Evolutionary conservation across 2,888 invertebrate genomes (phyloP), one percentile per base, ranked within the genome.

Genomic region (Liposcelis brunnea): DNA sequence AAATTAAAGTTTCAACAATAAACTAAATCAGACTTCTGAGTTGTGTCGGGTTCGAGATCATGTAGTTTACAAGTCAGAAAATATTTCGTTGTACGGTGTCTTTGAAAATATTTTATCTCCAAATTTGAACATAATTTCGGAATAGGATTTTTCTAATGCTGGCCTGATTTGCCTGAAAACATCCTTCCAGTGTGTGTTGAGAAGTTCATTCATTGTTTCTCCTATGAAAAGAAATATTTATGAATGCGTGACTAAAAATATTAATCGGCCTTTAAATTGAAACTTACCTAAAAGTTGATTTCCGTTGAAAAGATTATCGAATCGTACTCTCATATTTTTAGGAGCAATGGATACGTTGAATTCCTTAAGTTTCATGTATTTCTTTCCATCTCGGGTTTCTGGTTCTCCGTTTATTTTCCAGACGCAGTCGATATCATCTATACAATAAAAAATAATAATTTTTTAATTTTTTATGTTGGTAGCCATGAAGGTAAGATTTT

Each of bases 171-270:
- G 46, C 31, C 45, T 46, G 42, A 48, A 44, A 19, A 49, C 48
- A 14, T 49, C 49, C 21, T 49, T 43, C 48, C 48, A 48, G 16
- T 49, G 48, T 10, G 46, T 46, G 32, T 49, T 49, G 43, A 49
- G 21, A 42, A 49, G 44, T 10, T 16, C 42, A 42, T 49, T 49
- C 42, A 48, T 49, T 6, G 46, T 49, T 19, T 44, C 42, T 10
- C 49, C 49, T 49, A 36, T 18, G 31, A 46, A 11, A 46, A 10
- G 36, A 45, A 26, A 44, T 15, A 19, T 32, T 37, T 15, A 44
- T 44, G 18, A 44, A 44, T 42, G n/a, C 8, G 16, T 44, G 11
- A 43, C 8, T 15, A 43, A 40, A 10, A n/a, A n/a, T n/a, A n/a
- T n/a, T n/a, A n/a, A n/a, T 32, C 10, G 32, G 32, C n/a, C 10